Conservation (phyloP, 2,888 invertebrate species). For the Nycteola revayana region DNA sequence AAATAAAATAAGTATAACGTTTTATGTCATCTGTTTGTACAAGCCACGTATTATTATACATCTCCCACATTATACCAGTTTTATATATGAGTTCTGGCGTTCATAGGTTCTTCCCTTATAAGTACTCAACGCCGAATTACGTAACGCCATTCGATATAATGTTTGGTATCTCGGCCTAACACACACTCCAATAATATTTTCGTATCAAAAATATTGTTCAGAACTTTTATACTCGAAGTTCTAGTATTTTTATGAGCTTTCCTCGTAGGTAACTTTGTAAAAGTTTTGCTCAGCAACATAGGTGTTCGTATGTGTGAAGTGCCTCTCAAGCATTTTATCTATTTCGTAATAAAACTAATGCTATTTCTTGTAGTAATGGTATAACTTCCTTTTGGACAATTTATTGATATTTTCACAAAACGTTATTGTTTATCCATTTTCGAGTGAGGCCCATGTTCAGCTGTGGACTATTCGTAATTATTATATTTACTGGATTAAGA, state of each 20-base stretch:
- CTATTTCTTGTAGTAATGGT: constrained; percentile 10
- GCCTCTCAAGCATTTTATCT: constrained; percentile 12
- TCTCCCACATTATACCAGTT: too few species aligned
- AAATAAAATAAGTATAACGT: too few species aligned
- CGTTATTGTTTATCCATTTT: too few species aligned
- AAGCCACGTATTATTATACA: neutral
- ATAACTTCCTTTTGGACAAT: constrained; percentile 3
- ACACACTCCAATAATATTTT: constrained; percentile 27
- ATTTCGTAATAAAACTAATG: constrained; percentile 11
- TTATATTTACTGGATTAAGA: too few species aligned
- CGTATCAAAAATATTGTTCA: constrained; percentile 28
- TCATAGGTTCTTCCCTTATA: too few species aligned
- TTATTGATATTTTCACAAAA: constrained; percentile 3
- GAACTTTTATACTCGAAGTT: constrained; percentile 36
- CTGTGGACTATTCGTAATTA: too few species aligned
- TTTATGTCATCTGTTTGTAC: too few species aligned
- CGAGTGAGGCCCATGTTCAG: too few species aligned
- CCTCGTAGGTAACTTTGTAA: constrained; percentile 18
- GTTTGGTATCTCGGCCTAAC: constrained; percentile 9
- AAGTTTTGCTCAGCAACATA: constrained; percentile 27
- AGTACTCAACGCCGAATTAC: too few species aligned
- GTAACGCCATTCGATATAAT: constrained; percentile 12
- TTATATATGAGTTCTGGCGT: too few species aligned
- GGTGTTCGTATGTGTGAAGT: constrained; percentile 13
- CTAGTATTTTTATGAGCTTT: constrained; percentile 33